Conservation (phyloP, 1,140 invertebrate species). For the Drosophila parvula region DNA sequence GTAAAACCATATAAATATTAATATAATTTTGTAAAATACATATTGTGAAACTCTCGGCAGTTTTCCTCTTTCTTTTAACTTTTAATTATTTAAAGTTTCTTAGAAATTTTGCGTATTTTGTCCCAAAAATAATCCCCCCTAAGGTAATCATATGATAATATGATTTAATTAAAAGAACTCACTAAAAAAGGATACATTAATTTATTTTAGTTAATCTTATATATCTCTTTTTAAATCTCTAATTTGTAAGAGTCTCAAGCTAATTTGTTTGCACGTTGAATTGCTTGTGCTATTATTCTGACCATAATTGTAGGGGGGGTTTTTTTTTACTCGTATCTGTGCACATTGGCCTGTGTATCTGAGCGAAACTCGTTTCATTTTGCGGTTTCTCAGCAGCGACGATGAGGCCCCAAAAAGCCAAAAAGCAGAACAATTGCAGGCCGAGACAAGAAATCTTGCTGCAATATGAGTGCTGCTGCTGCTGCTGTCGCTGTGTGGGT, state of each 20-base stretch:
- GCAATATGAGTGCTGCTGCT: constrained; percentile 64
- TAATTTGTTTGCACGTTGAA: neutral
- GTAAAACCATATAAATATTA: too few relatives aligned
- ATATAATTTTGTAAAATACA: too few relatives aligned
- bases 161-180: too few relatives aligned
- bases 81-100: too few relatives aligned
- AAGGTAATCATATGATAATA: too few relatives aligned
- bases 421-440: constrained; percentile 73
- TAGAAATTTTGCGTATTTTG: too few relatives aligned
- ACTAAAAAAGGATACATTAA: neutral
- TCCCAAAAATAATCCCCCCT: too few relatives aligned
- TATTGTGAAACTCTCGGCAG: too few relatives aligned
- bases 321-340: constrained; percentile 16
- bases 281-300: constrained; percentile 4
- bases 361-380: constrained; percentile 65
- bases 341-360: constrained; percentile 25
- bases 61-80: too few relatives aligned
- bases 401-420: constrained; percentile 62
- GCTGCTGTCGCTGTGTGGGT: constrained; percentile 54
- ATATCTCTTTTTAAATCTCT: neutral
- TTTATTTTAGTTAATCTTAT: neutral
- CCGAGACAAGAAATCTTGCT: constrained; percentile 58
- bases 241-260: neutral
- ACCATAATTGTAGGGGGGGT: constrained; percentile 14
- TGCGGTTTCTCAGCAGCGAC: constrained; percentile 38